A percentile compares a stretch with the other conserved stretches of the same genome.
Evolutionary conservation across 2,113 vertebrate species (phyloP).

Genomic region (Dasyprocta punctata): DNA sequence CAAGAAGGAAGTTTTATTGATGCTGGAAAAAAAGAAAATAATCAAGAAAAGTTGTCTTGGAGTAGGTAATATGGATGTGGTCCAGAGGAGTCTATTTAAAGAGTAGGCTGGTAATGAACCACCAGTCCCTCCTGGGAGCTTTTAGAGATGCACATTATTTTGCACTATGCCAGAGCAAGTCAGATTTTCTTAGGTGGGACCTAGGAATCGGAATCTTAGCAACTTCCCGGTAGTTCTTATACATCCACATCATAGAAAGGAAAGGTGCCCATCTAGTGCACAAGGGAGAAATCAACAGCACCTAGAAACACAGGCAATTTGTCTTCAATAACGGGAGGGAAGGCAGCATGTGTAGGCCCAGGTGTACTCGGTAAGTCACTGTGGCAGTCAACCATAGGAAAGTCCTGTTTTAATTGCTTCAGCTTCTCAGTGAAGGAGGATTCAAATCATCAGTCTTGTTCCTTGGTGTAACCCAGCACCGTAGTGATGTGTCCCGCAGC

Average conservation of each 20-base stretch:
- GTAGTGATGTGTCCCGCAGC: neutral
- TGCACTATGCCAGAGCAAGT: neutral
- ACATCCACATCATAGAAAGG: neutral
- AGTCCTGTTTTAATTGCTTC: neutral
- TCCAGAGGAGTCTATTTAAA: neutral
- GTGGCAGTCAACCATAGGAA: neutral
- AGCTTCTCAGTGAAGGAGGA: neutral
- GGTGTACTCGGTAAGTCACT: neutral
- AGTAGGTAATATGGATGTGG: neutral
- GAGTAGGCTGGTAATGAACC: neutral
- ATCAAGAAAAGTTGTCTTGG: neutral
- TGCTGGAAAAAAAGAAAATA: neutral
- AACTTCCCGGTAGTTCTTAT: neutral
- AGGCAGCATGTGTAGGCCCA: neutral
- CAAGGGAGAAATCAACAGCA: neutral
- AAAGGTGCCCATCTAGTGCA: neutral
- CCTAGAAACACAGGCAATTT: neutral
- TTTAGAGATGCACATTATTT: neutral
- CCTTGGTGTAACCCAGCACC: neutral
- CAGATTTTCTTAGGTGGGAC: neutral
- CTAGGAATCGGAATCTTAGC: neutral
- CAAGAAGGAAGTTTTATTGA: neutral
- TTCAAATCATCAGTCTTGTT: neutral
- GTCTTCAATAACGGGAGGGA: neutral
- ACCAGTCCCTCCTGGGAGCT: neutral